These are phyloP conservation scores for Bibio marci DNA, from an alignment of 2,888 invertebrate species.

Conservation along the genomic window DNA sequence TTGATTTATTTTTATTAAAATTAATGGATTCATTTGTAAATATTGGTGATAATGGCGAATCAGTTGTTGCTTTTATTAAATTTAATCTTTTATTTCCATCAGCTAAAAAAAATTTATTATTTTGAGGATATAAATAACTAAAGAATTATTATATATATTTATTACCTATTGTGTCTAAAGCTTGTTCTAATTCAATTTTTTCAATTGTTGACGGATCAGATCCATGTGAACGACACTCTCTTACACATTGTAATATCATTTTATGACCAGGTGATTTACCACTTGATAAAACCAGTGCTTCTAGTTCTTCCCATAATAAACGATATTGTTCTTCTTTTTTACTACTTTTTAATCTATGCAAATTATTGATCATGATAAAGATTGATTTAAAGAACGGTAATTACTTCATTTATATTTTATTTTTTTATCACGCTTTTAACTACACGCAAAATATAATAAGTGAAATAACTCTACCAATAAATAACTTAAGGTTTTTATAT, in stretches of 20 bases:
- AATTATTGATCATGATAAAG: too few relatives aligned
- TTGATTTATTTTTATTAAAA: conserved; percentile 14
- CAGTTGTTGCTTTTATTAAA: conserved; percentile 59
- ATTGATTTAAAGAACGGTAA: too few relatives aligned
- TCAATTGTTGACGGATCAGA: conserved; percentile 30
- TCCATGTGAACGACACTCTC: conserved; percentile 47
- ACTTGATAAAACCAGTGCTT: conserved; percentile 61
- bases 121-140: conserved; percentile 6
- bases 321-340: conserved; percentile 82
- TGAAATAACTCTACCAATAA: conserved; percentile 9
- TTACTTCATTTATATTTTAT: too few relatives aligned
- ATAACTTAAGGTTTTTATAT: too few relatives aligned
- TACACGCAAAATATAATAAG: neutral
- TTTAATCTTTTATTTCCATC: conserved; percentile 19
- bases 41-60: conserved; percentile 72
- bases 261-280: conserved; percentile 63
- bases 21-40: conserved; percentile 28
- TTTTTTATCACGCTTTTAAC: neutral
- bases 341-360: conserved; percentile 26
- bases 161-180: conserved; percentile 35
- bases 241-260: conserved; percentile 57
- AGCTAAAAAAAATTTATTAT: conserved; percentile 1
- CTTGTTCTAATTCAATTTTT: conserved; percentile 44
- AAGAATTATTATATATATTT: too few relatives aligned
- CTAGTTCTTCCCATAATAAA: conserved; percentile 77